Evolutionary conservation across 2,888 invertebrate genomes (phyloP).

Genomic region (Achlya flavicornis): DNA sequence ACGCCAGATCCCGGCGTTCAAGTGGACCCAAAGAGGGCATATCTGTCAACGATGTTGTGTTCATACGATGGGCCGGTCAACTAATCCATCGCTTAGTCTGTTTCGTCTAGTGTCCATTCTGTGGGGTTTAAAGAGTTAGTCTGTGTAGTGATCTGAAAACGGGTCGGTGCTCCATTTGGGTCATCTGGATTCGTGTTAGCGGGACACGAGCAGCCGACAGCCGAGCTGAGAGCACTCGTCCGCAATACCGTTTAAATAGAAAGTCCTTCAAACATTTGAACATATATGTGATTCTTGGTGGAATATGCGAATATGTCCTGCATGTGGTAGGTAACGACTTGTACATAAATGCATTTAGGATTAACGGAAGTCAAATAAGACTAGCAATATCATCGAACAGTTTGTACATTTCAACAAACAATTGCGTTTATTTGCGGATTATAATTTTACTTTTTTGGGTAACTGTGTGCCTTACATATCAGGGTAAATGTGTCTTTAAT

Average conservation of each 20-base stretch:
- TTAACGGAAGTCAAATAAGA: background rate
- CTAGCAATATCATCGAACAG: background rate
- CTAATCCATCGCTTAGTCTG: slow-evolving; percentile 36
- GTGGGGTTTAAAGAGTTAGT: slow-evolving; percentile 46
- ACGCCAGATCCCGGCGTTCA: slow-evolving; percentile 21
- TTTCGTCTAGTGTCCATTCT: slow-evolving; percentile 25
- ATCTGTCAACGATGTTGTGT: slow-evolving; percentile 16
- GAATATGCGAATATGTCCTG: background rate
- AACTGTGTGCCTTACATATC: no score
- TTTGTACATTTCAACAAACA: background rate
- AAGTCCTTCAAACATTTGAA: slow-evolving; percentile 32
- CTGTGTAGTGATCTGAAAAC: slow-evolving; percentile 58
- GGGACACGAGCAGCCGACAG: slow-evolving; percentile 45
- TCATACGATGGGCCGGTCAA: slow-evolving; percentile 25
- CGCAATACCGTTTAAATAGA: slow-evolving; percentile 46
- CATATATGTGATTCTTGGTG: slow-evolving; percentile 12
- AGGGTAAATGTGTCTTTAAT: no score
- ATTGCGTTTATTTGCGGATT: no score
- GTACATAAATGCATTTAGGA: background rate
- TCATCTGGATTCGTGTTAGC: slow-evolving; percentile 63
- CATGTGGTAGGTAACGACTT: no score
- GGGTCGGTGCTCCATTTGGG: slow-evolving; percentile 61
- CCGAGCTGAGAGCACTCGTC: slow-evolving; percentile 44
- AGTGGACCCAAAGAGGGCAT: slow-evolving; percentile 7
- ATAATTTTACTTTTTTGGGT: no score